phyloP scores from a whole-genome alignment of 2,797 vertebrate species.

The Acanthornis magna region DNA sequence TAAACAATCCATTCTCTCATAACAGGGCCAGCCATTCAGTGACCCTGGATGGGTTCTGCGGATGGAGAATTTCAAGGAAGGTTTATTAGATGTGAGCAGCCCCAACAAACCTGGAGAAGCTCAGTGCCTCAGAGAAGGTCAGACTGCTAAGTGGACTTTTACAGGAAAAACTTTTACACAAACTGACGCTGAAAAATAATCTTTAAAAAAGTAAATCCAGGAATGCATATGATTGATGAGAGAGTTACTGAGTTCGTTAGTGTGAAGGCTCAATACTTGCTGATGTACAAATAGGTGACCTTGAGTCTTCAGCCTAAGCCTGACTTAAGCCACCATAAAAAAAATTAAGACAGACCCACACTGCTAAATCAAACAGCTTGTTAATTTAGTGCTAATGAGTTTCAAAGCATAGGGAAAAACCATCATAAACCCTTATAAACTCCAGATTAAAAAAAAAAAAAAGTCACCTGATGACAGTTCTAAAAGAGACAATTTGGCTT shows the following conservation, averaged over 20 bases:
- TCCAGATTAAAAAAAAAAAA: not conserved
- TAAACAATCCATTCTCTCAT: not conserved
- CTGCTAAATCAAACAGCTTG: not conserved
- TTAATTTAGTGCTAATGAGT: not conserved
- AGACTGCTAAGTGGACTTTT: not conserved
- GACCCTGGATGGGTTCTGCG: not conserved
- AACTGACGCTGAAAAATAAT: not conserved
- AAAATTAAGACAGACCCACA: not conserved
- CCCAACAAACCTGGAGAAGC: not conserved
- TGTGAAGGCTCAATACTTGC: not conserved
- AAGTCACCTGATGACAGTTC: not conserved
- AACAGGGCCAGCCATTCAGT: not conserved
- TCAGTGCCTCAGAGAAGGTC: not conserved
- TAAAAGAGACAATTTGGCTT: not conserved
- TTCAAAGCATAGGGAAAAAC: not conserved
- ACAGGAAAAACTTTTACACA: not conserved
- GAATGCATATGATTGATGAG: not conserved
- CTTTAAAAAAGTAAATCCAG: not conserved
- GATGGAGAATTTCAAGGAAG: not conserved
- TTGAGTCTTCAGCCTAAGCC: not conserved
- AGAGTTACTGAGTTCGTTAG: not conserved
- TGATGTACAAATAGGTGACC: not conserved
- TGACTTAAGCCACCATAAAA: not conserved
- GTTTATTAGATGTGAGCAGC: not conserved
- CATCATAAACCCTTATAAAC: not conserved